Evolutionary conservation across 2,888 invertebrate species (phyloP), one percentile per base, ranked within the genome.

Genomic region (Plemyria rubiginata): DNA sequence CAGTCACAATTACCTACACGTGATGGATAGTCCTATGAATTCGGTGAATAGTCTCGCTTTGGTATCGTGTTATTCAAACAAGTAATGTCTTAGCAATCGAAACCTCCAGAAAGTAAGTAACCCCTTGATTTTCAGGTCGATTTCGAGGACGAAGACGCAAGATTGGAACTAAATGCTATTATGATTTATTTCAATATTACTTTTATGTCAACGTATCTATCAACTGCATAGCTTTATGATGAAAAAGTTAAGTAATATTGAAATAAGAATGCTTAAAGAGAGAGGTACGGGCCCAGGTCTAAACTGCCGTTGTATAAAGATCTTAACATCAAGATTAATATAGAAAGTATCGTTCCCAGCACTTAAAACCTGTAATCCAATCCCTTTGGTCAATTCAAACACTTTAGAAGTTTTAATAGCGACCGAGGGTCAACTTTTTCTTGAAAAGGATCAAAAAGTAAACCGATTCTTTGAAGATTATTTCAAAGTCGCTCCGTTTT

Each of bases 341-440:
- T 48, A 16, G 29, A 51, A 48, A 40, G 43, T 64, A 58, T 54
- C 52, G 29, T 73, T 62, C 62, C 57, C 65, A 63, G 64, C 70
- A 65, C 66, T 71, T 57, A 67, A 67, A 65, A 63, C 65, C 61
- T 53, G 68, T 73, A 77, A 78, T 70, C 69, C 67, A 57, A 65
- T 70, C 61, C 68, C 64, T 67, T 72, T 71, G 73, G 72, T 70
- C 70, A 68, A 71, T 60, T 65, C 53, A 36, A 69, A 58, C 56
- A 66, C 65, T 69, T 64, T 65, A 71, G 40, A 71, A 70, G 66
- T 72, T 72, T 53, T 68, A 72, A 70, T 71, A 68, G 68, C 71
- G 66, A 57, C 70, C 64, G 65, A 72, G 70, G 67, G 70, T 70
- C 69, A 65, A 61, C 51, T 68, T 70, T 66, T 65, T 63, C 65